Evolutionary conservation across 2,113 vertebrate genomes (phyloP), one percentile per base, ranked within the genome.

Genomic region (Nannobrachium achirus): DNA sequence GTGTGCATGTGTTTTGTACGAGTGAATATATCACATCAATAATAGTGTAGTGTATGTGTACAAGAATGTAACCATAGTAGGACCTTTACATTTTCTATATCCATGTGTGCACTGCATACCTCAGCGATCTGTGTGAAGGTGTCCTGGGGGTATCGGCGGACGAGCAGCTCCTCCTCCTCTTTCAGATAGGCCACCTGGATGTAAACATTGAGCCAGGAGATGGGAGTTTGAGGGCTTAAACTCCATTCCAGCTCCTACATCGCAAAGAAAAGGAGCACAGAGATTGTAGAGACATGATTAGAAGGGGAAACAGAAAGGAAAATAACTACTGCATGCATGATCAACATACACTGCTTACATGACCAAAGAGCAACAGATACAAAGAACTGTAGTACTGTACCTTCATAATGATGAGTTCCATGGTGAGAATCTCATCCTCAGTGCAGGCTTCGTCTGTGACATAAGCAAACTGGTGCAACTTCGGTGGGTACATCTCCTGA

Each of bases 321-420:
- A 33, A 33, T 33, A 33, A 33, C 25, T 33, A 33, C 25, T 33
- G 25, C 25, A 2, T 33, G 25, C 25, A 2, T 33, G 25, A 33
- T 33, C 25, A 33, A 33, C 25, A 33, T 33, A 4, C 25, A 72
- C 14, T 11, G 3, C 41, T 1, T 7, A 15, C 55, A 56, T 14
- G 51, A 19, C 13, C 0, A 55, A 20, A 55, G n/a, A n/a, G n/a
- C 10, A 8, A 33, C 7, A 55, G 5, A 7, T 11, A 55, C 0
- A n/a, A 50, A 44, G 2, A 11, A 8, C 40, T 41, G 40, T 2
- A 41, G 15, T n/a, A 18, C 8, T 25, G 59, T 73, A 98, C 98
- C 96, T 98, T 97, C 96, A 99, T 95, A 71, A 99, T 93, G 50
- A 96, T 95, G 60, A 99, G 81, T 79, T 99, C 98, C 96, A 98